These are phyloP conservation scores for Trochalopteron elliotii DNA, from an alignment of 2,113 vertebrate species.

Conservation along the genomic window DNA sequence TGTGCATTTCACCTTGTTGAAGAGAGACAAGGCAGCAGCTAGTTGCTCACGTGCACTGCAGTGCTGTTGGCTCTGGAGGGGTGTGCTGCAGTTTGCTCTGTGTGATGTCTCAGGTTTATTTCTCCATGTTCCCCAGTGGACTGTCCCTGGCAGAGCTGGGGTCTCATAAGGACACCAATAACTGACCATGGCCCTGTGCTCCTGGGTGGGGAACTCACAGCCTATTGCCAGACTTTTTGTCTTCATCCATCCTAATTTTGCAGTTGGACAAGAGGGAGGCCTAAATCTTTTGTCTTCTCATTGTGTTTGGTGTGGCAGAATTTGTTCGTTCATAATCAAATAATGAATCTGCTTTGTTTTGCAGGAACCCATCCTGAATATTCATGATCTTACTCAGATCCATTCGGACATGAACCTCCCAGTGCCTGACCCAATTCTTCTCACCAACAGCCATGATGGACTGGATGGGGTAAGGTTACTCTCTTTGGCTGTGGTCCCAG, in stretches of 20 bases:
- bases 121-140: neutral
- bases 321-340: neutral
- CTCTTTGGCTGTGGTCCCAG: neutral
- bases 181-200: neutral
- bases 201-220: neutral
- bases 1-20: accelerated
- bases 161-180: neutral
- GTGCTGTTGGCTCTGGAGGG: neutral
- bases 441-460: conserved; percentile 93
- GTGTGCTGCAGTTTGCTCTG: neutral
- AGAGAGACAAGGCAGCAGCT: accelerated
- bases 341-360: neutral
- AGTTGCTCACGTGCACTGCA: accelerated
- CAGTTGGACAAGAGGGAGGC: neutral
- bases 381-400: conserved; percentile 94
- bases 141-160: neutral
- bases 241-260: neutral
- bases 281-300: neutral
- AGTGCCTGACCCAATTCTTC: conserved; percentile 95
- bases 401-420: conserved; percentile 97
- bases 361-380: conserved; percentile 94
- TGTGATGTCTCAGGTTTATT: neutral
- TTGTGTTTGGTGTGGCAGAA: neutral
- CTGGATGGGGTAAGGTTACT: conserved; percentile 86
- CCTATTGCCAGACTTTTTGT: neutral